Conservation (phyloP, 2,888 invertebrate species). For the Sericinus montela region DNA sequence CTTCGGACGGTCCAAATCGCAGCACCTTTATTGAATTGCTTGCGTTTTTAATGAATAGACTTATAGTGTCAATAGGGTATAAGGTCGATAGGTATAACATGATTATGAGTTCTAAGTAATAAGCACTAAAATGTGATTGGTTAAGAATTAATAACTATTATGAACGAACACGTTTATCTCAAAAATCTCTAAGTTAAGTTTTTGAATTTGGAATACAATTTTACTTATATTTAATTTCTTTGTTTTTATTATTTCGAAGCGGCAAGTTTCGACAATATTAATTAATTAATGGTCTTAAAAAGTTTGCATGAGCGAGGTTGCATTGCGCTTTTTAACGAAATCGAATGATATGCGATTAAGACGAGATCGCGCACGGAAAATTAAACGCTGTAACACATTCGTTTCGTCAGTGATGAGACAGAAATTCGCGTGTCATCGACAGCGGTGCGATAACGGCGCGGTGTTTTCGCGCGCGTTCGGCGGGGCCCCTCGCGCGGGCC, state of each 20-base stretch:
- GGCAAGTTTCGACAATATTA: neutral
- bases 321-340: neutral
- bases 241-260: neutral
- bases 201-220: neutral
- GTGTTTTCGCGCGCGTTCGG: conserved; percentile 71
- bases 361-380: neutral
- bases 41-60: no score
- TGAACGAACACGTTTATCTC: neutral
- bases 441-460: conserved; percentile 56
- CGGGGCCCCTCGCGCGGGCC: conserved; percentile 67
- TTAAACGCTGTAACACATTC: conserved; percentile 7
- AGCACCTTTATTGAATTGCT: no score
- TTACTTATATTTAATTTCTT: neutral
- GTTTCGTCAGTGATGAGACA: conserved; percentile 31
- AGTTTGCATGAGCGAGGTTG: neutral
- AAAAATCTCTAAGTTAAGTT: neutral
- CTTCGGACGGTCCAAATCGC: no score
- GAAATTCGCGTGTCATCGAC: conserved; percentile 27
- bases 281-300: neutral
- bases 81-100: no score
- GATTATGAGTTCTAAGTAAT: no score
- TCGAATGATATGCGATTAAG: neutral
- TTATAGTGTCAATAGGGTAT: no score
- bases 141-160: conserved; percentile 1
- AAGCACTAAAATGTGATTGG: no score